Evolutionary conservation across 2,797 vertebrate genomes (phyloP).

Genomic region (Agapornis canus): DNA sequence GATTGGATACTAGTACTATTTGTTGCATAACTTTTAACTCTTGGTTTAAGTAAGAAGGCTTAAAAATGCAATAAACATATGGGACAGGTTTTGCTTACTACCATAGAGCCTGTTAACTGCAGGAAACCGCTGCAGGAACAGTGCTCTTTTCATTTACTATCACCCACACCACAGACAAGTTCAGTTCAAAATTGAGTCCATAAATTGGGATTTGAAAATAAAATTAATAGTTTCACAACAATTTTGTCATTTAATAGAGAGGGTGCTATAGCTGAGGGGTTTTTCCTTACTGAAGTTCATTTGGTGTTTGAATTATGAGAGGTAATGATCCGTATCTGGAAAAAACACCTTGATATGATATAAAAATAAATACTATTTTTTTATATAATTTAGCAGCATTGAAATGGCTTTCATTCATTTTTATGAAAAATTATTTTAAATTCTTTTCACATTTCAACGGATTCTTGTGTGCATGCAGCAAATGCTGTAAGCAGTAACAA

Average conservation of each 20-base stretch:
- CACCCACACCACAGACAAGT: not conserved
- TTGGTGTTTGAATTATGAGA: not conserved
- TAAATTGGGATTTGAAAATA: not conserved
- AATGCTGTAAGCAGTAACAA: not conserved
- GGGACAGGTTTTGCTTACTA: not conserved
- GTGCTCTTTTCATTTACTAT: not conserved
- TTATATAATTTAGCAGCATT: not conserved
- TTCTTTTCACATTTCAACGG: not conserved
- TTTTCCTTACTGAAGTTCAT: accelerated
- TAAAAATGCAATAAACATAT: not conserved
- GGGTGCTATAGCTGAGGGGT: not conserved
- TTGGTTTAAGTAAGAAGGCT: not conserved
- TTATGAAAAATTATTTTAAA: not conserved
- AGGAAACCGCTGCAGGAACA: not conserved
- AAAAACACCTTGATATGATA: not conserved
- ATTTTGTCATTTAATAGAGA: not conserved
- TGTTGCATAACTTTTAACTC: not conserved
- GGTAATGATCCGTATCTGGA: not conserved
- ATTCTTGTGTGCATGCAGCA: not conserved
- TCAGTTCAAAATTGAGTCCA: not conserved
- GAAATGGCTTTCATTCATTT: not conserved
- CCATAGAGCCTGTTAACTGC: not conserved
- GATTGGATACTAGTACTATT: not conserved
- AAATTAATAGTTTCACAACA: not conserved
- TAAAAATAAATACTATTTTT: not conserved